These are phyloP conservation scores for Nerophis lumbriciformis DNA, from an alignment of 2,113 vertebrate genomes.

Conservation along the genomic window DNA sequence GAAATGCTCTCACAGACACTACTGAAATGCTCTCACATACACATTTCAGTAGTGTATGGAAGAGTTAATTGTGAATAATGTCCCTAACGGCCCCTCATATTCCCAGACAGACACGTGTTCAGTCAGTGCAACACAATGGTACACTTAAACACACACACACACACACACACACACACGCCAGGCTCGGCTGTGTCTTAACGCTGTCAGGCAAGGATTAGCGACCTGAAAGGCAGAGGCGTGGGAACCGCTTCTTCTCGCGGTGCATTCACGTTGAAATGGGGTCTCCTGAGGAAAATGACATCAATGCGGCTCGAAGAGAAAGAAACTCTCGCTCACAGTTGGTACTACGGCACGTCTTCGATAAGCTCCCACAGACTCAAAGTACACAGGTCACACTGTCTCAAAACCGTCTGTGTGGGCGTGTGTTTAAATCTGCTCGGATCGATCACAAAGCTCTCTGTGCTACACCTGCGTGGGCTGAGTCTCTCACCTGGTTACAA, in stretches of 20 bases:
- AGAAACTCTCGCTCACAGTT: background rate
- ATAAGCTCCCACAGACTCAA: background rate
- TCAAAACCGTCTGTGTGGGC: background rate
- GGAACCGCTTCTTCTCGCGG: conserved; percentile 41
- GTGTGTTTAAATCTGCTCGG: background rate
- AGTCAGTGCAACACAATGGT: too few relatives aligned
- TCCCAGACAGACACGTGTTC: too few relatives aligned
- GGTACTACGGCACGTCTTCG: background rate
- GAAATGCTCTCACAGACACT: too few relatives aligned
- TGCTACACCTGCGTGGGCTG: background rate
- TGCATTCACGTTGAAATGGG: conserved; percentile 28
- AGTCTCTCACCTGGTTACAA: background rate
- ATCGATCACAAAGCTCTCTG: conserved; percentile 4
- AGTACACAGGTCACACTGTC: conserved; percentile 8
- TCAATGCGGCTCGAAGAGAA: conserved; percentile 35
- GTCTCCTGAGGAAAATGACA: conserved; percentile 51
- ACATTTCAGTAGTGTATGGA: too few relatives aligned
- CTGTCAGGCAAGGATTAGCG: conserved; percentile 54
- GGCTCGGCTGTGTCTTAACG: conserved; percentile 7
- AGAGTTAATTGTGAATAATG: too few relatives aligned
- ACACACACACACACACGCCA: conserved; percentile 9
- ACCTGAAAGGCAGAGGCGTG: conserved; percentile 49
- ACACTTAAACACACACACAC: conserved; percentile 1
- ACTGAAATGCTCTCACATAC: too few relatives aligned
- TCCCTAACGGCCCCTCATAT: too few relatives aligned